phyloP scores from a whole-genome alignment of 2,888 invertebrate genomes.

The Cheiracanthium punctorium region DNA sequence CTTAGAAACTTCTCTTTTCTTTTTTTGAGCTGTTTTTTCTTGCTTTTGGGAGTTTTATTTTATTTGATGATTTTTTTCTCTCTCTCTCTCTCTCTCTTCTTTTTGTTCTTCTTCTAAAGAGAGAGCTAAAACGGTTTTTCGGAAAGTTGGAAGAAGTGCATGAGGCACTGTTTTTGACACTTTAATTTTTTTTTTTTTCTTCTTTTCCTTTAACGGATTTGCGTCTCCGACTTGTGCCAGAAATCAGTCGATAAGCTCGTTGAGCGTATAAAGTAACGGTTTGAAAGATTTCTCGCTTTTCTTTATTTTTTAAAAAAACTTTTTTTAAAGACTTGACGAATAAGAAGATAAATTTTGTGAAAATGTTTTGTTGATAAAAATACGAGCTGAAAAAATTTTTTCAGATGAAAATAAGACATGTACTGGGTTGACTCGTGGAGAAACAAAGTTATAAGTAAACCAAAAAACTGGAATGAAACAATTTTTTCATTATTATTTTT shows the following conservation, averaged over 20 bases:
- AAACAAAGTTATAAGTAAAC: no score
- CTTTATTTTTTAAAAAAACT: no score
- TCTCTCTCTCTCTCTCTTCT: no score
- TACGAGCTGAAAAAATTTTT: no score
- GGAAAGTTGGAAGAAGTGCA: background rate
- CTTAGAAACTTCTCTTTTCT: constrained; percentile 30
- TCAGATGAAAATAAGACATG: no score
- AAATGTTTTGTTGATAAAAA: background rate
- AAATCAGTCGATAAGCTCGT: constrained; percentile 10
- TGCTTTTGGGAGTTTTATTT: constrained; percentile 30
- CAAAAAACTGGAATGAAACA: no score
- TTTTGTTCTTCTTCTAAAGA: background rate
- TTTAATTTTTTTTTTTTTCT: background rate
- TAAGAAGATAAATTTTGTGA: background rate
- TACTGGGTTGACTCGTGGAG: no score
- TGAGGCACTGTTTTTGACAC: background rate
- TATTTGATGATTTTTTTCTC: background rate
- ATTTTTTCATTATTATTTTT: no score
- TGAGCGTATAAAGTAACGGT: background rate
- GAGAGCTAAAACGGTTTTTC: background rate
- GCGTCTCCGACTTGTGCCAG: background rate
- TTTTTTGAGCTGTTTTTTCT: constrained; percentile 11
- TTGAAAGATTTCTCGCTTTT: no score
- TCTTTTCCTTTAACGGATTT: background rate
- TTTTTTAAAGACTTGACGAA: background rate